Conservation (phyloP, 1,140 invertebrate genomes). For the Drosophila punjabiensis region DNA sequence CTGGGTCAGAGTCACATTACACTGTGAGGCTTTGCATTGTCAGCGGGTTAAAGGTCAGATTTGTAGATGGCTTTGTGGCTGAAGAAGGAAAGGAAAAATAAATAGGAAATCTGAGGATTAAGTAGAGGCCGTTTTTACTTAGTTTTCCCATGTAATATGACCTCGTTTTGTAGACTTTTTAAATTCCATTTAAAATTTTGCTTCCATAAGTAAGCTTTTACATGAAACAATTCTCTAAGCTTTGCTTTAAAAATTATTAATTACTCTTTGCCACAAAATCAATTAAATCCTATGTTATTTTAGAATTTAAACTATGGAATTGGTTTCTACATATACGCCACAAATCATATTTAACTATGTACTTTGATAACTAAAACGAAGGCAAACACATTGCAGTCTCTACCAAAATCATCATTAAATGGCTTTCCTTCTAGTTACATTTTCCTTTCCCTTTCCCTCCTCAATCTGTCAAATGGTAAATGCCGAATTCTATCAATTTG, state of each 20-base stretch:
- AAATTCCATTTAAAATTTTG: background rate
- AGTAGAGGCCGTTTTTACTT: background rate
- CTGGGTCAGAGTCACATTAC: slow-evolving; percentile 34
- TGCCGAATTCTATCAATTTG: slow-evolving; percentile 43
- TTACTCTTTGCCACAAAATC: background rate
- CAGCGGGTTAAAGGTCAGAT: slow-evolving; percentile 13
- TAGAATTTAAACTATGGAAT: background rate
- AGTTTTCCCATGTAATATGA: background rate
- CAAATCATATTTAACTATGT: slow-evolving; percentile 10
- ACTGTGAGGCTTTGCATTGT: slow-evolving; percentile 16
- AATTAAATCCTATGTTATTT: background rate
- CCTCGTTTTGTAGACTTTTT: too few relatives aligned
- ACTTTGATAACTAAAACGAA: slow-evolving; percentile 19
- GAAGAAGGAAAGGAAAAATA: background rate
- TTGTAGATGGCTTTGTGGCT: background rate
- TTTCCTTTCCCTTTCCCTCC: slow-evolving; percentile 7
- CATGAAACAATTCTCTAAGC: background rate
- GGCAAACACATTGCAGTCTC: slow-evolving; percentile 5
- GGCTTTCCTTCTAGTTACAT: slow-evolving; percentile 11
- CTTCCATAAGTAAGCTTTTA: background rate
- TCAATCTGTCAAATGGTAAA: slow-evolving; percentile 40
- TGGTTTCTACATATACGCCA: background rate
- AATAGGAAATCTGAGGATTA: background rate
- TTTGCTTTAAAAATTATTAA: background rate
- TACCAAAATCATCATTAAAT: slow-evolving; percentile 1